Evolutionary conservation across 1,140 invertebrate species (phyloP).

Genomic region (Drosophila mayri): DNA sequence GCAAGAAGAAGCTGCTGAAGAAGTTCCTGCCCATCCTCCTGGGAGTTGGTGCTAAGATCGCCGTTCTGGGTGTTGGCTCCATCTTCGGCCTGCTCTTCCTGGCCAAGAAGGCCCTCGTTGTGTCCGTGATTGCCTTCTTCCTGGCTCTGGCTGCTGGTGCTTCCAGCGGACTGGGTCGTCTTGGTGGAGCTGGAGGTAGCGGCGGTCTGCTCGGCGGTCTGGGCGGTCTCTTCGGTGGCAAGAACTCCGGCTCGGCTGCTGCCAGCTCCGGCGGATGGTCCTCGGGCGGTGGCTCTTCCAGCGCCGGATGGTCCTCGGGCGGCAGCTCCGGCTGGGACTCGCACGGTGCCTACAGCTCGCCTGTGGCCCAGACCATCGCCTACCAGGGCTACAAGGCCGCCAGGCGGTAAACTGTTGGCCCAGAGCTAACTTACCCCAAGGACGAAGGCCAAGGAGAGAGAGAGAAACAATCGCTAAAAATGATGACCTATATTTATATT

Average conservation of each 20-base stretch:
- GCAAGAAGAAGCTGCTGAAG: constrained; percentile 88
- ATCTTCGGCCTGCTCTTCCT: constrained; percentile 88
- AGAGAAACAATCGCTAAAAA: constrained; percentile 76
- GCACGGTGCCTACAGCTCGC: constrained; percentile 85
- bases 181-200: constrained; percentile 70
- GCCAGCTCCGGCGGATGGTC: constrained; percentile 79
- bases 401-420: constrained; percentile 69
- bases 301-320: constrained; percentile 71
- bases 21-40: constrained; percentile 87
- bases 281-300: constrained; percentile 70
- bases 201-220: constrained; percentile 80
- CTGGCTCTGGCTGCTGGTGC: constrained; percentile 87
- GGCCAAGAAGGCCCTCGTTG: constrained; percentile 89
- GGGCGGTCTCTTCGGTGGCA: constrained; percentile 80
- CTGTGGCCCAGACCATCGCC: constrained; percentile 85
- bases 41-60: constrained; percentile 88
- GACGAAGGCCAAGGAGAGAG: constrained; percentile 45
- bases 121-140: constrained; percentile 87
- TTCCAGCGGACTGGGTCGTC: constrained; percentile 86
- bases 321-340: constrained; percentile 80
- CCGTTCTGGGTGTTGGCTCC: constrained; percentile 86
- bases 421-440: constrained; percentile 14
- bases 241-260: constrained; percentile 66
- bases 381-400: constrained; percentile 85
- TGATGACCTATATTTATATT: constrained; percentile 82